Evolutionary conservation across 2,113 vertebrate species (phyloP).

Genomic region (Tetrao urogallus): DNA sequence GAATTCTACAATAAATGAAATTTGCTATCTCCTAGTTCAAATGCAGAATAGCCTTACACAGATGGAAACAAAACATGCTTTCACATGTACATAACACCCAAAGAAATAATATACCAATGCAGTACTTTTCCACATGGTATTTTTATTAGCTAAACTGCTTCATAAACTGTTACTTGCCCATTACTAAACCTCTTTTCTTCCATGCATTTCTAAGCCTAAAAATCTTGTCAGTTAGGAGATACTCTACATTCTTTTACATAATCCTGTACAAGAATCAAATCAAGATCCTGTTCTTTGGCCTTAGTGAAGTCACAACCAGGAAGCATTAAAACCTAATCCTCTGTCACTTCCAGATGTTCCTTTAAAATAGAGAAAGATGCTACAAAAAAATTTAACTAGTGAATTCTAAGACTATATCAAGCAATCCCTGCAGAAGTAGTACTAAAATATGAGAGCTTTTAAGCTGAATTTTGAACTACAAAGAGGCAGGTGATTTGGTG

Average conservation of each 20-base stretch:
- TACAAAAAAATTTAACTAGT: neutral
- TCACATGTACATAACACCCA: neutral
- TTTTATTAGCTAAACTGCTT: neutral
- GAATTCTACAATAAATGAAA: neutral
- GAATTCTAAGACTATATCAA: neutral
- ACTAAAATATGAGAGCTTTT: neutral
- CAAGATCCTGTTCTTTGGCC: neutral
- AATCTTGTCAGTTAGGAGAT: neutral
- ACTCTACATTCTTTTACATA: neutral
- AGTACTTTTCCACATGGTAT: neutral
- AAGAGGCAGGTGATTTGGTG: neutral
- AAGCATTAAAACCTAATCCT: neutral
- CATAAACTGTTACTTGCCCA: neutral
- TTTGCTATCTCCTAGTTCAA: neutral
- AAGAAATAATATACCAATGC: neutral
- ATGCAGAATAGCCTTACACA: neutral
- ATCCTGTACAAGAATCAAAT: neutral
- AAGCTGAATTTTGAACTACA: neutral
- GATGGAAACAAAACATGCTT: neutral
- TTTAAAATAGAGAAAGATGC: neutral
- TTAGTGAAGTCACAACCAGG: neutral
- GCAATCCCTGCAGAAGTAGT: neutral
- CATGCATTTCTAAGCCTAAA: neutral
- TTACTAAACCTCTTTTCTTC: neutral
- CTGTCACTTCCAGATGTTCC: neutral